Evolutionary conservation across 1,140 invertebrate genomes (phyloP), one percentile per base, ranked within the genome.

Genomic region (Maconellicoccus hirsutus): DNA sequence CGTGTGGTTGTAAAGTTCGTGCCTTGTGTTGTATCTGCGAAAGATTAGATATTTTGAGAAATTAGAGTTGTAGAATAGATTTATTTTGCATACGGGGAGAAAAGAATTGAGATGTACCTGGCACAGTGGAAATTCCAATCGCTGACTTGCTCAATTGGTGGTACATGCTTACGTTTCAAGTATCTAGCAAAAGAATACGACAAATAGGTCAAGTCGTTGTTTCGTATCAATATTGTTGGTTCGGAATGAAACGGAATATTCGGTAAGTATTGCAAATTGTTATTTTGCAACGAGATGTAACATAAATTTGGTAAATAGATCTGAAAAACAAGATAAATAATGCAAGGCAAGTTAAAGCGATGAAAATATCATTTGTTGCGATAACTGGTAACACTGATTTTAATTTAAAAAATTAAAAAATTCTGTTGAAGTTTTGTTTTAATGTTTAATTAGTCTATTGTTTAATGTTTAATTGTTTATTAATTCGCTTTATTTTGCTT

Each of bases 231-330:
- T 23, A 66, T 25, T 25, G 25, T 66, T 66, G 61, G 61, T 66
- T 25, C 21, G 2, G 22, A 2, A 23, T 26, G 25, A 16, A 66
- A 66, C 4, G 61, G 61, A 25, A 66, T 66, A 8, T 23, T 26
- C 25, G 61, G 61, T 23, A 66, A 66, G 25, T 66, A 66, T 8
- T 25, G 61, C 25, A 66, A 66, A 23, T 66, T 66, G 19, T 66
- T 66, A 16, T 66, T 23, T 25, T 26, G 61, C 16, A 66, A 23
- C 4, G 61, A 66, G 10, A 66, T 66, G 22, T 25, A 66, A 8
- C 21, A 23, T 16, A 66, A 25, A 16, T 66, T 66, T 10, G 61
- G 61, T 19, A 66, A 14, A 25, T 66, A 66, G 10, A 66, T 26
- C 61, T 66, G 61, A 23, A 66, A 66, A 16, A 52, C 6, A 52